A percentile compares a stretch with the other conserved stretches of the same genome.
phyloP scores from a whole-genome alignment of 2,888 invertebrate genomes.

The Melanophora roralis region DNA sequence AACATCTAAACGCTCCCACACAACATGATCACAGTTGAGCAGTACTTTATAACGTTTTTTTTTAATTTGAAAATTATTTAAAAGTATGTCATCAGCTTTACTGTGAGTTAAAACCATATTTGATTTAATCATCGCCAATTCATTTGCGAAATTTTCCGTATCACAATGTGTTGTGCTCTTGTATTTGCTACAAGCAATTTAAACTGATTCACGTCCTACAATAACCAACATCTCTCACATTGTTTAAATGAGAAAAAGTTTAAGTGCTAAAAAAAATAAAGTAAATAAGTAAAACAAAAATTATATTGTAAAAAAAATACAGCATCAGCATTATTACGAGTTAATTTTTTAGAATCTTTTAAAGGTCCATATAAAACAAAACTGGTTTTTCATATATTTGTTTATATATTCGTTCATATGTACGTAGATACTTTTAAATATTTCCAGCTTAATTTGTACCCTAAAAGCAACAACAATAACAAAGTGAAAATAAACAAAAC shows the following conservation, averaged over 20 bases:
- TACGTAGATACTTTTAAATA: neutral
- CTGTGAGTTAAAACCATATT: slow-evolving; percentile 41
- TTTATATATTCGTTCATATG: no score
- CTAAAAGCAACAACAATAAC: neutral
- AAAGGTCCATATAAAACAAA: neutral
- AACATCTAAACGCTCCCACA: slow-evolving; percentile 80
- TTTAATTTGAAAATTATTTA: slow-evolving; percentile 80
- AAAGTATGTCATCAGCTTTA: slow-evolving; percentile 69
- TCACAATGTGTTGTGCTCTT: slow-evolving; percentile 2
- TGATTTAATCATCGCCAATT: slow-evolving; percentile 13
- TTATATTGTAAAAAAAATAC: neutral
- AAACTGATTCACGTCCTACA: slow-evolving; percentile 8
- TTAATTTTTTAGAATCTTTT: slow-evolving; percentile 13
- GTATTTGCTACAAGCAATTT: neutral
- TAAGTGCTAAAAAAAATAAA: slow-evolving; percentile 39
- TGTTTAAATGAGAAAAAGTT: slow-evolving; percentile 1
- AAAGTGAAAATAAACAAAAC: no score
- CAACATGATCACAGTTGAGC: slow-evolving; percentile 81
- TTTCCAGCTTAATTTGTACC: neutral
- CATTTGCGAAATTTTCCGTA: slow-evolving; percentile 37
- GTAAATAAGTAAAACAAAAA: neutral
- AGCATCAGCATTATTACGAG: neutral
- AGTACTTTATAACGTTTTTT: slow-evolving; percentile 82
- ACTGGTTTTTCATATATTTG: slow-evolving; percentile 23
- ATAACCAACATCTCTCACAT: neutral